Conservation (phyloP, 2,113 vertebrate species). For the Spizaetus ornatus region DNA sequence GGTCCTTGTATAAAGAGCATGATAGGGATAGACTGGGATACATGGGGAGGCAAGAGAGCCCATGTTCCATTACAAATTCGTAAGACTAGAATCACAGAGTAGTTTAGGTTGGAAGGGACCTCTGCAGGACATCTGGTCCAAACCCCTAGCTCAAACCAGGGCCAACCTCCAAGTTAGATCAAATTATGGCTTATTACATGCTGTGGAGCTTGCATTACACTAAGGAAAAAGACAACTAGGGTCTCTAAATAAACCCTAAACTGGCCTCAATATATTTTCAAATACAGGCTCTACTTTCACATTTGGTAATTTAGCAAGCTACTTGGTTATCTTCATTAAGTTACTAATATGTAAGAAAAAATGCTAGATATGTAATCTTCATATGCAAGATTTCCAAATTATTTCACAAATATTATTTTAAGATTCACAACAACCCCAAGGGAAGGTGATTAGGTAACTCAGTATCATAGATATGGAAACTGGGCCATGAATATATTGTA, state of each 20-base stretch:
- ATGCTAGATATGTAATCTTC: not conserved
- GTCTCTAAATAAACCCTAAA: not conserved
- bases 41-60: not conserved
- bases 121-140: not conserved
- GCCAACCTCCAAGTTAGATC: not conserved
- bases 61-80: not conserved
- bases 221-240: not conserved
- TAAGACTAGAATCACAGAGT: not conserved
- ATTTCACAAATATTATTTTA: not conserved
- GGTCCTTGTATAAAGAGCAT: not conserved
- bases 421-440: not conserved
- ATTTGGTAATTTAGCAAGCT: not conserved
- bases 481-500: not conserved
- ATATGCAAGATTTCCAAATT: not conserved
- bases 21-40: not conserved
- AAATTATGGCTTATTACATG: not conserved
- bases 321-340: not conserved
- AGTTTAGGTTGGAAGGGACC: not conserved
- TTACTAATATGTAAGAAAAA: not conserved
- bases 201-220: not conserved
- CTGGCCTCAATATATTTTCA: not conserved
- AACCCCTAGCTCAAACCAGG: not conserved
- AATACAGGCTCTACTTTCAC: not conserved
- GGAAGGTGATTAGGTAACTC: not conserved
- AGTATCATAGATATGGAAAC: not conserved